Conservation (phyloP, 2,797 vertebrate species). For the Sylvia borin region DNA sequence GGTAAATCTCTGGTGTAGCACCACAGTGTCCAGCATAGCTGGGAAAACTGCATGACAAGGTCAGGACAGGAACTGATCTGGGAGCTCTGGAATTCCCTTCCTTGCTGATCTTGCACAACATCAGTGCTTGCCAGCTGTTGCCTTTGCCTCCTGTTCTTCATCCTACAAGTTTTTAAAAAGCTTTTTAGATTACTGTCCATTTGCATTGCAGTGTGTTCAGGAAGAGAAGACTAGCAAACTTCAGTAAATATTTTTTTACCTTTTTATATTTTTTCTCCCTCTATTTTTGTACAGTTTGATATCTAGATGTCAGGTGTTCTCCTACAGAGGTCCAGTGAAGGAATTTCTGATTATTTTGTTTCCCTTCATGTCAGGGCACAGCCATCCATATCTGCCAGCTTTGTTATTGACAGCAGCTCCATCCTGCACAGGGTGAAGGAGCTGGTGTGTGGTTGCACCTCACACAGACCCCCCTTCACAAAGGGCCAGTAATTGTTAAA, state of each 20-base stretch:
- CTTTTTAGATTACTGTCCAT: background rate
- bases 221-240: background rate
- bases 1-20: background rate
- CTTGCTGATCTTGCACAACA: background rate
- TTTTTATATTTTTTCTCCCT: too few relatives aligned
- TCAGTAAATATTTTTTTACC: background rate
- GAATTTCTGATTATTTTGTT: background rate
- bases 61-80: background rate
- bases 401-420: background rate
- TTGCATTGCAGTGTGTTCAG: background rate
- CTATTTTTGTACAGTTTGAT: background rate
- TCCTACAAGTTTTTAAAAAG: background rate
- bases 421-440: background rate
- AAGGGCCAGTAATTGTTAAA: conserved; percentile 52
- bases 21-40: background rate
- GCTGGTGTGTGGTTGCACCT: background rate
- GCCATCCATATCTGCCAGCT: background rate
- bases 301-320: background rate
- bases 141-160: background rate
- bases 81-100: background rate
- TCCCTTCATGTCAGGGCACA: background rate
- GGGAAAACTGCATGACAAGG: background rate
- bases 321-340: accelerated
- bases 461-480: background rate
- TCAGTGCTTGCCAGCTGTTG: background rate